Evolutionary conservation across 1,140 invertebrate genomes (phyloP), one percentile per base, ranked within the genome.

Genomic region (Ylistrum balloti): DNA sequence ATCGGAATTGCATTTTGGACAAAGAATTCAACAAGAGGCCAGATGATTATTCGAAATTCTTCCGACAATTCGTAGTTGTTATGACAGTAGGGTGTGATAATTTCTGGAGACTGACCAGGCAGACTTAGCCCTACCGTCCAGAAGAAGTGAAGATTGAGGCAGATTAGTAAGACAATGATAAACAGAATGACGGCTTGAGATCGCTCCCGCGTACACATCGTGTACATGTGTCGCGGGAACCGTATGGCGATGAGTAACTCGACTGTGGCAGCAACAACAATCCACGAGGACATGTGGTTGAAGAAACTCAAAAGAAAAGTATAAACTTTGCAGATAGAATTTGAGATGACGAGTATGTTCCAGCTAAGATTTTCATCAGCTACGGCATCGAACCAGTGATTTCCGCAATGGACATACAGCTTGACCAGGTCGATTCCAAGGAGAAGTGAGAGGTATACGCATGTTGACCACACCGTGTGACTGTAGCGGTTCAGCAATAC

Each of bases 101-200:
- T 89, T 0, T 92, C n/a, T 20, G 86, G 92, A 41, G 89, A 90
- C 32, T 90, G 92, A n/a, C 92, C 92, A n/a, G 92, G 91, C 22
- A 85, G 89, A 0, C 92, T 90, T 22, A 96, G 88, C 0, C 94
- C 94, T 48, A 93, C 93, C 0, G 95, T 96, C 95, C 96, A 96
- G 93, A 96, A 96, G 92, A 93, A 95, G 89, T 96, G 95, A 33
- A 95, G 93, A 91, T 96, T 96, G 22, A 96, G 91, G 87, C 94
- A 94, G 35, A 96, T 93, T 0, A 96, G 89, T 0, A 96, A 35
- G 13, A 96, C 94, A 11, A 93, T 93, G 17, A 96, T 93, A 10
- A 96, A 92, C 33, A 96, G 88, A 86, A 95, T 91, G 45, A 96
- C 93, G 22, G 95, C 93, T 15, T 93, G 93, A 10, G 95, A 95